These are phyloP conservation scores for Corythornis leucogaster DNA, from an alignment of 2,797 vertebrate species.

Conservation along the genomic window DNA sequence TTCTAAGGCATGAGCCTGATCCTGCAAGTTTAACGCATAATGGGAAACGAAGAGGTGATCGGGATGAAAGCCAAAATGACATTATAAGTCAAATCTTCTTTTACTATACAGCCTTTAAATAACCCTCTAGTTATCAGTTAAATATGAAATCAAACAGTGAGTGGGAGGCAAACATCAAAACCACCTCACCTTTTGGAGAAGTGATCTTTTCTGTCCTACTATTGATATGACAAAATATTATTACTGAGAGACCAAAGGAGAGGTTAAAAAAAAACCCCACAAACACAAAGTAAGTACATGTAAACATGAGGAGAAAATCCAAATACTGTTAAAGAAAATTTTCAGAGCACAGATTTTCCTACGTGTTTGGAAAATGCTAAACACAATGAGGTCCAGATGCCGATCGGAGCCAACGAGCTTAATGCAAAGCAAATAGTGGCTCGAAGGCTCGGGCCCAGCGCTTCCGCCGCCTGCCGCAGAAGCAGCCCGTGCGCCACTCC, in stretches of 20 bases:
- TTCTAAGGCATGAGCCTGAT: not conserved
- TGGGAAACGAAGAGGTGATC: not conserved
- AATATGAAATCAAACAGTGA: not conserved
- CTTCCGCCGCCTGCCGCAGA: not conserved
- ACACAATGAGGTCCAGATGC: slow-evolving; percentile 14
- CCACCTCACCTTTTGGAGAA: not conserved
- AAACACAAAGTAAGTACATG: not conserved
- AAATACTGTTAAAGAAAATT: not conserved
- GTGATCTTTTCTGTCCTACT: not conserved
- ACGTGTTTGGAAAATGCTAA: not conserved
- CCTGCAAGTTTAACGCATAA: not conserved
- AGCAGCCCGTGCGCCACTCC: not conserved
- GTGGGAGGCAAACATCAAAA: not conserved
- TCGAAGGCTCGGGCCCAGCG: not conserved
- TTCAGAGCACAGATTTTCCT: slow-evolving; percentile 1
- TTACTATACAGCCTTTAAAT: not conserved
- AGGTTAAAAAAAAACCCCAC: not conserved
- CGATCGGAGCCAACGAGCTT: not conserved
- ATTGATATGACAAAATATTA: not conserved
- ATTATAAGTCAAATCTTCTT: not conserved
- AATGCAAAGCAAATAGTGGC: not conserved
- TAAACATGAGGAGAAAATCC: not conserved
- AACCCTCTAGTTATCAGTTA: not conserved
- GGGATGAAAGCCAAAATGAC: not conserved
- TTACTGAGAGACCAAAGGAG: not conserved